Percentiles rank a stretch among this genome's conserved stretches.
Conservation (phyloP, 2,113 vertebrate genomes). For the Murina feae region DNA sequence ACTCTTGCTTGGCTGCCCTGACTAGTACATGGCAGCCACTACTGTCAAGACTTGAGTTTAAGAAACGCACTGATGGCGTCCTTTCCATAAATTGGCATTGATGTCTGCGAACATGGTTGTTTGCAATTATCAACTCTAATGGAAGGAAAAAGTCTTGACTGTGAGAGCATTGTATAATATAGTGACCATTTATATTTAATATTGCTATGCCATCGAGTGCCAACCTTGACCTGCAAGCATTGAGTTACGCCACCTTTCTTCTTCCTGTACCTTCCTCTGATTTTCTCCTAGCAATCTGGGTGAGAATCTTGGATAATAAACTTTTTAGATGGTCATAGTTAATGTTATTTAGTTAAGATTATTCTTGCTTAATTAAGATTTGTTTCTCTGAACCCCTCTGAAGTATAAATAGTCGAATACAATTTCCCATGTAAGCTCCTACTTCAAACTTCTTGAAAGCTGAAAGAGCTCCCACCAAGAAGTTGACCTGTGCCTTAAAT, state of each 20-base stretch:
- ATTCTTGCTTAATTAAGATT: constrained; percentile 20
- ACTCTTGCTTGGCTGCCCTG: background rate
- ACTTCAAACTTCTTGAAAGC: constrained; percentile 33
- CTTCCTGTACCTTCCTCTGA: background rate
- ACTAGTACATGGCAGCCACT: background rate
- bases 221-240: background rate
- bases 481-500: background rate
- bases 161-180: background rate
- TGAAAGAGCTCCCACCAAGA: background rate
- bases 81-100: background rate
- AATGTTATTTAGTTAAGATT: background rate
- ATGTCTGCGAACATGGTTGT: background rate
- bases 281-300: background rate
- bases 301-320: constrained; percentile 8
- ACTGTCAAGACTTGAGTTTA: background rate
- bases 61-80: background rate
- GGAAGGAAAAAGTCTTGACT: background rate
- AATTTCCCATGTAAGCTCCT: constrained; percentile 10
- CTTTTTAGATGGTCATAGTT: background rate
- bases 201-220: background rate
- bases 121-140: background rate
- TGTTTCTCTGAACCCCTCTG: background rate
- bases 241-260: background rate
- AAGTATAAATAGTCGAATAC: background rate
- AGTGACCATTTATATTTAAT: background rate